A percentile compares a stretch with the other conserved stretches of the same genome.
These are phyloP conservation scores for Opisthograptis luteolata DNA, from an alignment of 2,888 invertebrate genomes.

Conservation along the genomic window DNA sequence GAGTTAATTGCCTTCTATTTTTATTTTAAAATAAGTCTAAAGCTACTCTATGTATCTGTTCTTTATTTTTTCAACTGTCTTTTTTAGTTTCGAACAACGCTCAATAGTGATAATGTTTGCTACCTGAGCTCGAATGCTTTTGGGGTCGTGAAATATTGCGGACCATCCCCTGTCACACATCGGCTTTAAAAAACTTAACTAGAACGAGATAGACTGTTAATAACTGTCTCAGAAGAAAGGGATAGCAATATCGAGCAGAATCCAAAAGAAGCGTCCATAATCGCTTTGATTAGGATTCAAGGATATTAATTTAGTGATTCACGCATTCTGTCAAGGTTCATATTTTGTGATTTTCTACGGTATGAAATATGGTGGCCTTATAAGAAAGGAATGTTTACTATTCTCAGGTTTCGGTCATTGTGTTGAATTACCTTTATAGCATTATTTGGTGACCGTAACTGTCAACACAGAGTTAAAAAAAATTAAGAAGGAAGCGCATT, in stretches of 20 bases:
- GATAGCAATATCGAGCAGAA: slow-evolving; percentile 35
- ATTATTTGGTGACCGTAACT: slow-evolving; percentile 69
- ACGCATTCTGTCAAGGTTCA: slow-evolving; percentile 75
- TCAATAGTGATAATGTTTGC: slow-evolving; percentile 80
- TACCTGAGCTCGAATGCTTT: slow-evolving; percentile 81
- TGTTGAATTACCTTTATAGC: slow-evolving; percentile 56
- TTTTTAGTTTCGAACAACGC: slow-evolving; percentile 74
- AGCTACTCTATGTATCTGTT: slow-evolving; percentile 45
- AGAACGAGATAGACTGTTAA: slow-evolving; percentile 48
- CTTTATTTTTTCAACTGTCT: slow-evolving; percentile 42
- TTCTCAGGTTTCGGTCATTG: slow-evolving; percentile 73
- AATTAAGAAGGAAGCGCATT: slow-evolving; percentile 77
- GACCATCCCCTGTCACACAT: slow-evolving; percentile 80
- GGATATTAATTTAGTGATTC: slow-evolving; percentile 82
- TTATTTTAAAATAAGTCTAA: not conserved
- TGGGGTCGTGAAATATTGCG: slow-evolving; percentile 77
- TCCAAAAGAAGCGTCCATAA: slow-evolving; percentile 72
- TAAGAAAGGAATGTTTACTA: slow-evolving; percentile 74
- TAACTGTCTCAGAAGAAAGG: slow-evolving; percentile 12
- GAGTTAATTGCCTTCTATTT: too few relatives aligned
- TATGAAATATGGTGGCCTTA: slow-evolving; percentile 64
- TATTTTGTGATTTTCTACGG: slow-evolving; percentile 79
- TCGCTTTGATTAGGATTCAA: slow-evolving; percentile 83
- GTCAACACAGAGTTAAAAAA: slow-evolving; percentile 71
- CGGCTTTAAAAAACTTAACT: slow-evolving; percentile 62